Base-by-base conservation (phyloP, 2,113 vertebrate genomes). In the Muntiacus reevesi region DNA sequence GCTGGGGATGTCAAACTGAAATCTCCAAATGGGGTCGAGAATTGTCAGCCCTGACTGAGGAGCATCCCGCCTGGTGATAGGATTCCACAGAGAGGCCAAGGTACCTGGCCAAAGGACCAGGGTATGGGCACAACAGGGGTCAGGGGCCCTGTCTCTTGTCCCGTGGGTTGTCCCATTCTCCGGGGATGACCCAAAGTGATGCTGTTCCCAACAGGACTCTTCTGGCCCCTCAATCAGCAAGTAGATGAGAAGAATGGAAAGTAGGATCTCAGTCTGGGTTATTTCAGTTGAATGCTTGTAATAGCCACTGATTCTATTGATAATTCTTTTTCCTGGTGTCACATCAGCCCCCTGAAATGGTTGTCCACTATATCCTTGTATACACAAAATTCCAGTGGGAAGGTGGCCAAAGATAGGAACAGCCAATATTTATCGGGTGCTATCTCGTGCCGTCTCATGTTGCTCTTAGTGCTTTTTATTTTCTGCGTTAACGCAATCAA, bases 41-140 rank as follows among this genome's bases (percentile, higher is more conserved):
- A 17, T 36, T 12, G 27, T 45, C 47, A 36, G 36, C 0, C 1
- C 14, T 0, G 2, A 27, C 14, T 0, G 2, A 27, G 79, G 21
- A 9, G 62, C 83, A 13, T 3, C 74, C 54, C 1, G 0, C 28
- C 90, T 33, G 85, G 25, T 28, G 57, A 79, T 6, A 4, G 47
- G 55, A 64, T 33, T 54, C 30, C 55, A 76, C 30, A 54, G 45
- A 87, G 12, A 36, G 59, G 36, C 0, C 3, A 62, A 64, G 89
- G 85, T 19, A 12, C 45, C 62, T 95, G 62, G 30, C 36, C 7
- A 0, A 5, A 62, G 7, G 4, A 36, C 52, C 28, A 14, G 7
- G 50, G 57, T 15, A 28, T 0, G 1, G 9, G 2, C 25, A n/a
- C 28, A 4, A 45, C n/a, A 6, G n/a, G n/a, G 16, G 5, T 55